Evolutionary conservation across 2,888 invertebrate genomes (phyloP), one percentile per base, ranked within the genome.

Genomic region (Pseudeuparius sepicola): DNA sequence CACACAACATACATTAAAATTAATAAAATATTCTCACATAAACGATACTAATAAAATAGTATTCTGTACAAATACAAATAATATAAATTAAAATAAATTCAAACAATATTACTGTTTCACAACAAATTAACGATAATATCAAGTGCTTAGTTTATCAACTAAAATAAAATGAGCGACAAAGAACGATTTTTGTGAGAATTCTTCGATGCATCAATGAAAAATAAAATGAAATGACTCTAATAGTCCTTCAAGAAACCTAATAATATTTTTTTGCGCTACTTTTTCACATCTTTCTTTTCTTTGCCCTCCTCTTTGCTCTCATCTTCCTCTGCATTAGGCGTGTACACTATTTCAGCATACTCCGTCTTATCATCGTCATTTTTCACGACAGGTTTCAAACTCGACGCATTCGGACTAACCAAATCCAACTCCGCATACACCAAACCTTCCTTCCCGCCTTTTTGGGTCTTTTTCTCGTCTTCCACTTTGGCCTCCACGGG

Each of bases 281-380:
- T 35, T 38, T 23, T 13, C 17, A 37, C 24, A 38, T 31, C 42
- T 37, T 25, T 42, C 33, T 26, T 10, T 23, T 41, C 37, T n/a
- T 37, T 37, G 15, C 15, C 36, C n/a, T 42, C 40, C n/a, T 30
- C 16, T 4, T 39, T 28, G 4, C 35, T 30, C 7, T 39, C 40
- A 1, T 39, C 41, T 4, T 34, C 36, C 14, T 30, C 37, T 9
- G 45, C 46, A 9, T 39, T 37, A 13, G 65, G 59, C 1, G 74
- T 71, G 61, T 85, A 85, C 1, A 85, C 74, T 36, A 87, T 87
- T 59, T 86, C 86, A 0, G 86, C 86, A 58, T 87, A 86, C 50
- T 79, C 79, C 3, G 78, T 79, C 53, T 75, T 71, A 7, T 60
- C 60, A 2, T 78, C 73, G 52, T 65, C 51, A 62, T 71, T 56